Percentiles rank a stretch among this genome's conserved stretches.
Evolutionary conservation across 2,113 vertebrate species (phyloP).

Genomic region (Monarcha castaneiventris): DNA sequence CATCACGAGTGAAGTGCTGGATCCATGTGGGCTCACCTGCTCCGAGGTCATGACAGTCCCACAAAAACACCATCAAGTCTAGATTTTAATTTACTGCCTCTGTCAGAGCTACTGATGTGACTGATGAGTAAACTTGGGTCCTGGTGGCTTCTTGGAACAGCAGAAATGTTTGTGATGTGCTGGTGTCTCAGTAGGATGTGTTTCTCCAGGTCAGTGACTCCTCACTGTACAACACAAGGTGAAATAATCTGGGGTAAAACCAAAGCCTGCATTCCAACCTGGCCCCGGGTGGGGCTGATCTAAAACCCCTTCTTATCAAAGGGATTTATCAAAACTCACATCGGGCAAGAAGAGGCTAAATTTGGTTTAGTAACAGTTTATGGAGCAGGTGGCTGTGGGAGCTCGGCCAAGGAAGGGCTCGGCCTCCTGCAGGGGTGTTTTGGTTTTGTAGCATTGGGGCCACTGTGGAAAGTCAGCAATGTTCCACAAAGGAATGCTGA

Average conservation of each 20-base stretch:
- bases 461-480: not conserved
- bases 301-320: not conserved
- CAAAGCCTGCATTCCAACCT: not conserved
- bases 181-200: not conserved
- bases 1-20: not conserved
- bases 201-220: not conserved
- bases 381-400: not conserved
- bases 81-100: not conserved
- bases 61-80: not conserved
- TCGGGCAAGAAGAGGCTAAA: not conserved
- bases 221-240: not conserved
- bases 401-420: not conserved
- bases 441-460: not conserved
- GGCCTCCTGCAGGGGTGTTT: not conserved
- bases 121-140: not conserved
- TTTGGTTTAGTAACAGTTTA: not conserved
- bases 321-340: not conserved
- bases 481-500: not conserved
- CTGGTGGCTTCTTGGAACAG: not conserved
- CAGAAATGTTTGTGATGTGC: not conserved
- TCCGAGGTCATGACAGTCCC: rapidly evolving
- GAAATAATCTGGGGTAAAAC: not conserved
- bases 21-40: not conserved
- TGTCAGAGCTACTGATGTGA: not conserved
- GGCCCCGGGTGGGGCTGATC: not conserved